A percentile compares a stretch with the other conserved stretches of the same genome.
These are phyloP conservation scores for Himalopsyche japonica DNA, from an alignment of 2,888 invertebrate genomes.

Conservation along the genomic window DNA sequence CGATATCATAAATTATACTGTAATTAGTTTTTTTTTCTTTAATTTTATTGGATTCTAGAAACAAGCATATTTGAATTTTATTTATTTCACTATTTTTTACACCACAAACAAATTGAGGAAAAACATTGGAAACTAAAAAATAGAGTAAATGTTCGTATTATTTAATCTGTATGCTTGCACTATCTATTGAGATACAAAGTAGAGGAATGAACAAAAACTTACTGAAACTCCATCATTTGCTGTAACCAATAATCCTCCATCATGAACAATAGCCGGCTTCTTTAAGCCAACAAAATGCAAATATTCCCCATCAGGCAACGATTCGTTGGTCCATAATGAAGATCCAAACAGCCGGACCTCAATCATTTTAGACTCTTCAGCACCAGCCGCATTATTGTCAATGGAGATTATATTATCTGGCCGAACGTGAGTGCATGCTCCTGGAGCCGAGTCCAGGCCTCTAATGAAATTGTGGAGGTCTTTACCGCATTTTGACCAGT, in stretches of 20 bases:
- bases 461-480: constrained; percentile 92
- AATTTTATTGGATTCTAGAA: no score
- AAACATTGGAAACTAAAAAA: no score
- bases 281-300: constrained; percentile 65
- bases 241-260: constrained; percentile 76
- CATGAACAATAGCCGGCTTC: constrained; percentile 71
- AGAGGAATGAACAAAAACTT: constrained; percentile 42
- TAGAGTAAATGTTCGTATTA: neutral
- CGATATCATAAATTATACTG: no score
- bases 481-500: constrained; percentile 70
- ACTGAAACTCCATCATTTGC: constrained; percentile 81
- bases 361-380: constrained; percentile 57
- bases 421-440: constrained; percentile 69
- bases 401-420: neutral
- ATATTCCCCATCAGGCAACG: constrained; percentile 60
- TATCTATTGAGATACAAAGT: no score
- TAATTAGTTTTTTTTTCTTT: no score
- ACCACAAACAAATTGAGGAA: no score
- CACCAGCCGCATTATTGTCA: constrained; percentile 47
- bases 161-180: neutral
- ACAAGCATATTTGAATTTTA: no score
- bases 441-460: constrained; percentile 92
- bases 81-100: no score
- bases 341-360: constrained; percentile 83
- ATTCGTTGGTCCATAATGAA: constrained; percentile 65